Base-by-base conservation (phyloP, 2,113 vertebrate genomes). In the Ariopsis seemanni region DNA sequence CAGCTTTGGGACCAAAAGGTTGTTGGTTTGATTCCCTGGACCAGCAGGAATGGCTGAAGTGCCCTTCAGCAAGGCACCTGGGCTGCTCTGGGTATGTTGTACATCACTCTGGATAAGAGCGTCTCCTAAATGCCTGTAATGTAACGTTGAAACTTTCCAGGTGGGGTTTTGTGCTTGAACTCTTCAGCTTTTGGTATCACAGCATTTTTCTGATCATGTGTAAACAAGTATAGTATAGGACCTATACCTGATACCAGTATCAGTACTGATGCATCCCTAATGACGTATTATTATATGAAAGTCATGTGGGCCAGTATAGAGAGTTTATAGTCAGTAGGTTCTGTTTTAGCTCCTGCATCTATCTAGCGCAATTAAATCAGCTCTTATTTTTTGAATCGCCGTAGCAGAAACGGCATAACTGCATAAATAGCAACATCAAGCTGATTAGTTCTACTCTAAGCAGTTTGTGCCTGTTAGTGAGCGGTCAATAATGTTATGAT, bases 401-500 rank as follows among this genome's bases (percentile, higher is more conserved):
- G 0, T 74, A 42, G 14, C 34, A 77, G 22, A 52, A 77, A 77
- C 12, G 74, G 22, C 10, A 25, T 52, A 52, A 77, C 48, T n/a
- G 6, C 48, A 77, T 25, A 77, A 77, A 77, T 77, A n/a, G 72
- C 42, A 22, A 52, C 48, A 77, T 77, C 48, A 77, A 77, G 48
- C 74, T 74, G 71, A 74, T 74, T 74, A 74, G 34, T 48, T 48
- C 30, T 25, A 34, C 67, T 34, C 67, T 11, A 74, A 22, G 48
- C 42, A 52, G 42, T 75, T 75, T 52, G 42, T 52, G 10, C 74
- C 22, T 77, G 74, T 77, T 77, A 52, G 74, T 52, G 42, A 77
- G 48, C 22, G 48, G 42, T 75, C 72, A 75, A 14, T 77, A 52
- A 77, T 77, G 74, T 52, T 77, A 53, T 77, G 18, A 77, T 77